A percentile compares a stretch with the other conserved stretches of the same genome.
These are phyloP conservation scores for Steatocranus sp. DNA, from an alignment of 2,797 vertebrate species.

Conservation along the genomic window DNA sequence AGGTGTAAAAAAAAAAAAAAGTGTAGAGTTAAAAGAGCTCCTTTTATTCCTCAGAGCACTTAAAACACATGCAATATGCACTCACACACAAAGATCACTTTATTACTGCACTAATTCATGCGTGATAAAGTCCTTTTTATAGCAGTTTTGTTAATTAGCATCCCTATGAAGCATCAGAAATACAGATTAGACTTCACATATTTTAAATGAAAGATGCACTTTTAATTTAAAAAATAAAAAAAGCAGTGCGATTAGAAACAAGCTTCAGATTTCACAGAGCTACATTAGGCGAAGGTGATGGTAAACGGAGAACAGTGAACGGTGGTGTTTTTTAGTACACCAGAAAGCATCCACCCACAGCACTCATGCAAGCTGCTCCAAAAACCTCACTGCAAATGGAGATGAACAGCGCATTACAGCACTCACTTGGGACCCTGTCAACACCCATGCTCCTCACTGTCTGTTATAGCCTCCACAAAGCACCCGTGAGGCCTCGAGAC, in stretches of 20 bases:
- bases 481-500: constrained; percentile 39
- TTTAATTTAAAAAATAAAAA: not conserved
- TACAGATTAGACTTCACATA: not conserved
- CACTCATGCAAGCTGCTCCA: constrained; percentile 21
- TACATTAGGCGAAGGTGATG: not conserved
- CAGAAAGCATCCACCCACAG: not conserved
- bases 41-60: not conserved
- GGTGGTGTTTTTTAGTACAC: not conserved
- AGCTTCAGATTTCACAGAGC: not conserved
- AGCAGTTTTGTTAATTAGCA: not conserved
- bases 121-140: not conserved
- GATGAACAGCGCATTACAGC: constrained; percentile 68
- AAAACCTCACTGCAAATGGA: constrained; percentile 62
- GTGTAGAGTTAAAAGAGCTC: constrained; percentile 9
- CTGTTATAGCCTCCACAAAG: constrained; percentile 57
- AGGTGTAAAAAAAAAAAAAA: constrained; percentile 5
- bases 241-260: not conserved
- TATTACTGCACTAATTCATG: not conserved
- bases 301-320: not conserved
- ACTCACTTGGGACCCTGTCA: constrained; percentile 71
- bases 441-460: constrained; percentile 71
- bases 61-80: not conserved
- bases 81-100: not conserved
- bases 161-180: not conserved
- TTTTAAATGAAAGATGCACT: not conserved